Evolutionary conservation across 2,888 invertebrate species (phyloP), one percentile per base, ranked within the genome.

Genomic region (Drosophila parthenogenetica): DNA sequence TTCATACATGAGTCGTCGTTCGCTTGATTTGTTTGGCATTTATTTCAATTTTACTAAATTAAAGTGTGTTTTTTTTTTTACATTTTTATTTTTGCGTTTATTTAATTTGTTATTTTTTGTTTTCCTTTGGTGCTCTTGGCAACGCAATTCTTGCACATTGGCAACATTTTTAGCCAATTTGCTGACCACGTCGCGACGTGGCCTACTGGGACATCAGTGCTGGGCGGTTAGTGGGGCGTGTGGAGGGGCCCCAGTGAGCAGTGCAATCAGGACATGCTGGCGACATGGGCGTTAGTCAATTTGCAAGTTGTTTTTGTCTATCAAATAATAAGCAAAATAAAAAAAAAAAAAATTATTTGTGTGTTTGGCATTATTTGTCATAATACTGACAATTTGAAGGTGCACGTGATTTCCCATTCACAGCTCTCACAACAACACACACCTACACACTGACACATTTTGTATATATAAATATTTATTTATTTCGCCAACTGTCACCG

Each of bases 21-120:
- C 57, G 74, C 77, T 77, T 74, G 67, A 77, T 75, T 77, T 75
- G 73, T 40, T 75, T 63, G 55, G 67, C 73, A 77, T 61, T 77
- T 60, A 43, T 59, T 71, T 60, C 42, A 63, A 60, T 54, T 74
- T 63, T 49, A 54, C 61, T 64, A 69, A 64, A 64, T 53, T 61
- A 69, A 69, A 64, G 64, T 69, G 51, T 45, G 64, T 73, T 48
- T 45, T 35, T 48, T 10, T 64, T 42, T 49, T 43, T 49, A 62
- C 16, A 29, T 16, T 32, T 42, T 32, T 10, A 17, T 19, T 25
- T 7, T 19, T 37, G 35, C 13, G 35, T 35, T 13, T 35, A 29
- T 29, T 29, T 29, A 8, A 29, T 29, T 8, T 29, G 22, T 22
- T 22, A 5, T 19, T 32, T 19, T 25, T 53, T 25, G 17, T 43